A percentile compares a stretch with the other conserved stretches of the same genome.
Evolutionary conservation across 1,140 invertebrate species (phyloP).

Genomic region (Sitobion miscanthi): DNA sequence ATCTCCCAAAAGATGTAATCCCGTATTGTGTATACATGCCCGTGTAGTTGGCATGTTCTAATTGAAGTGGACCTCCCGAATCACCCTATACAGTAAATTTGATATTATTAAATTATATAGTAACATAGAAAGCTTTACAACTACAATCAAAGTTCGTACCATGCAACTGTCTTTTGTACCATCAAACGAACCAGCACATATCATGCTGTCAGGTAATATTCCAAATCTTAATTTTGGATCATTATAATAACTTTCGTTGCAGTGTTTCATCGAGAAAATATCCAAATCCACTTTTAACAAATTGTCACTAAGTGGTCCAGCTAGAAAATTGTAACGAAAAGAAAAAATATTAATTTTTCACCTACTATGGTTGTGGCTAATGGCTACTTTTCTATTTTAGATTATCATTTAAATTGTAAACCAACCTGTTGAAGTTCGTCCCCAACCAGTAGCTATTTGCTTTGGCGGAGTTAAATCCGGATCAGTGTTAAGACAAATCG

Average conservation of each 20-base stretch:
- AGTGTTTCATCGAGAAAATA: slow-evolving; percentile 57
- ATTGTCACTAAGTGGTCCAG: slow-evolving; percentile 54
- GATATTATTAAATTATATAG: not conserved
- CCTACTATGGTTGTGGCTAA: not conserved
- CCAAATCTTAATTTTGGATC: not conserved
- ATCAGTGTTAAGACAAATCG: slow-evolving; percentile 65
- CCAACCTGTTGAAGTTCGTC: slow-evolving; percentile 60
- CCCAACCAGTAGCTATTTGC: slow-evolving; percentile 67
- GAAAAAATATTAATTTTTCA: not conserved
- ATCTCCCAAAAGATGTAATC: slow-evolving; percentile 70
- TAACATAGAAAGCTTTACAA: not conserved
- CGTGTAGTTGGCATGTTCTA: slow-evolving; percentile 61
- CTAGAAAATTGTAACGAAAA: slow-evolving; percentile 13
- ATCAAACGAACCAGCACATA: not conserved
- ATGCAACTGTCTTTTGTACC: not conserved
- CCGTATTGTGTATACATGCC: slow-evolving; percentile 68
- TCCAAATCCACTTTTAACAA: slow-evolving; percentile 59
- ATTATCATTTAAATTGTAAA: not conserved
- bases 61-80: slow-evolving; percentile 69
- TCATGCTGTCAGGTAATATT: slow-evolving; percentile 3
- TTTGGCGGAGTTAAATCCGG: not conserved
- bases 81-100: slow-evolving; percentile 67
- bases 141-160: not conserved
- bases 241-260: slow-evolving; percentile 58
- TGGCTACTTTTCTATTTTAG: too few relatives aligned